Evolutionary conservation across 2,797 vertebrate species (phyloP).

Genomic region (Pseudotriccus pelzelni): DNA sequence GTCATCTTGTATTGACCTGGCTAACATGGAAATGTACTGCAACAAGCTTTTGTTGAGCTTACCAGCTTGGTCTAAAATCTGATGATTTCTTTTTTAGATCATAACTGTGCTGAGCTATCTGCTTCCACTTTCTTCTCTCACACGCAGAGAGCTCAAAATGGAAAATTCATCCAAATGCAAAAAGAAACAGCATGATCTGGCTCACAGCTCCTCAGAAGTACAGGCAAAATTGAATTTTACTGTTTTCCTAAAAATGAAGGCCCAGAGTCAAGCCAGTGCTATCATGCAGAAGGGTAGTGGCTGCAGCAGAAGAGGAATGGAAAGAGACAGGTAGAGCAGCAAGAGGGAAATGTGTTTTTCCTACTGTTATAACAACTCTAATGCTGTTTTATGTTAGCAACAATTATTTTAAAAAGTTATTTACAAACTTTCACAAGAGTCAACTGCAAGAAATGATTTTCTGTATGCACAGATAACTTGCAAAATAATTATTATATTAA

Average conservation of each 20-base stretch:
- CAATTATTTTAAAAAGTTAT: background rate
- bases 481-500: background rate
- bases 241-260: conserved; percentile 26
- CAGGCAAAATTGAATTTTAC: conserved; percentile 51
- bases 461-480: background rate
- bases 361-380: background rate
- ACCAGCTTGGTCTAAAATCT: conserved; percentile 69
- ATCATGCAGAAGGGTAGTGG: background rate
- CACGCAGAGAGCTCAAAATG: conserved; percentile 44
- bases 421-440: background rate
- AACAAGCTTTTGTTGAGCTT: conserved; percentile 50
- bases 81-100: conserved; percentile 64
- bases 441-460: background rate
- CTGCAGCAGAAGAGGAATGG: background rate
- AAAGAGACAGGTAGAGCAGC: background rate
- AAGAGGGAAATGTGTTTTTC: background rate
- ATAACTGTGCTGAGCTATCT: conserved; percentile 62
- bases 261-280: conserved; percentile 7
- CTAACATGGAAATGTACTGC: conserved; percentile 63
- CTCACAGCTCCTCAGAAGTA: conserved; percentile 48
- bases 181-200: conserved; percentile 67
- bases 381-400: background rate
- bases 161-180: conserved; percentile 63
- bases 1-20: conserved; percentile 71
- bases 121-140: conserved; percentile 55